Evolutionary conservation across 2,113 vertebrate genomes (phyloP).

Genomic region (Nematolebias whitei): DNA sequence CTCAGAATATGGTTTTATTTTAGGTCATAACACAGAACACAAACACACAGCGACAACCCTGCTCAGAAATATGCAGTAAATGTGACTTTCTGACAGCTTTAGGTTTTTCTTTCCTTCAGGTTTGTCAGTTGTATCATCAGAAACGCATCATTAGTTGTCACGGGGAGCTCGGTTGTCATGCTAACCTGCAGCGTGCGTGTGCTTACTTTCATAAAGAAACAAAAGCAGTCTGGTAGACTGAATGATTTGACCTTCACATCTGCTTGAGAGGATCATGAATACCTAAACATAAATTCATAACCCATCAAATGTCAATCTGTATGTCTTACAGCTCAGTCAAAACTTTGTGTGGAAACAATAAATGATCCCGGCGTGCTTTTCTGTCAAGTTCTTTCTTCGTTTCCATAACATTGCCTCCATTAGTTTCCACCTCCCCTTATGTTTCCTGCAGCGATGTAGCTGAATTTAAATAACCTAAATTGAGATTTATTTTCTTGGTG

Average conservation of each 20-base stretch:
- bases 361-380: constrained; percentile 13
- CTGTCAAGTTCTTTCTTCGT: constrained; percentile 8
- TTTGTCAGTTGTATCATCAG: constrained; percentile 10
- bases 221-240: constrained; percentile 30
- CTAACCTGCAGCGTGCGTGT: constrained; percentile 22
- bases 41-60: constrained; percentile 21
- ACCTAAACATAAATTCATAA: constrained; percentile 56
- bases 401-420: constrained; percentile 5
- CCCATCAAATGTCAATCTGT: constrained; percentile 24
- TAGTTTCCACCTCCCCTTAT: constrained; percentile 19
- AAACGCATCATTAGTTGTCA: constrained; percentile 25
- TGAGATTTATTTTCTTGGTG: not conserved
- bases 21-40: constrained; percentile 36
- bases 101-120: not conserved
- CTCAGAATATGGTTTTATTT: constrained; percentile 49
- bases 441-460: constrained; percentile 1
- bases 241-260: constrained; percentile 47
- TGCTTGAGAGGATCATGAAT: constrained; percentile 18
- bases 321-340: constrained; percentile 42
- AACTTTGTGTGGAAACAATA: constrained; percentile 25
- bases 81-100: constrained; percentile 9
- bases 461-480: constrained; percentile 15
- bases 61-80: constrained; percentile 14
- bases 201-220: constrained; percentile 6
- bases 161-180: constrained; percentile 14